These are phyloP conservation scores for Arothron firmamentum DNA, from an alignment of 2,113 vertebrate genomes.

Conservation along the genomic window DNA sequence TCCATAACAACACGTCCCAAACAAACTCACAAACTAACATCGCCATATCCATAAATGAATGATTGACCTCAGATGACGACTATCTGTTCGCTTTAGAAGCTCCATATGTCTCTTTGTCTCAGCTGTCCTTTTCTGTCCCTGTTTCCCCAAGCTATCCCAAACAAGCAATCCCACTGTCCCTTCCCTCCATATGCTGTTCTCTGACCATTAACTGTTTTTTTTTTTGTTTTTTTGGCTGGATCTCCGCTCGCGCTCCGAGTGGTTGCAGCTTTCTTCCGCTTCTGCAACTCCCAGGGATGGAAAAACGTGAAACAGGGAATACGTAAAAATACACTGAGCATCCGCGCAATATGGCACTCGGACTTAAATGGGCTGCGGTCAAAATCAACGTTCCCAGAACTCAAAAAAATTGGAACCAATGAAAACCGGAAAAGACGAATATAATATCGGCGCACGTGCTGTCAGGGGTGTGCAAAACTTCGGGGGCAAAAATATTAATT, in stretches of 20 bases:
- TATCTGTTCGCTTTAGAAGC: constrained; percentile 4
- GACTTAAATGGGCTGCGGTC: background rate
- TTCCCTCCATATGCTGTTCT: constrained; percentile 35
- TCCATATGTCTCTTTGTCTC: constrained; percentile 57
- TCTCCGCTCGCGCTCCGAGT: too few relatives aligned
- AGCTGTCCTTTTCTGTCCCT: constrained; percentile 44
- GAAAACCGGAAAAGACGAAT: background rate
- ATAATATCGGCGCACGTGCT: background rate
- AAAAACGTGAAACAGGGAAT: constrained; percentile 1
- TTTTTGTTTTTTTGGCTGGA: too few relatives aligned
- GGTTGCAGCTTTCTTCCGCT: background rate
- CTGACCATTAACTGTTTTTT: constrained; percentile 25
- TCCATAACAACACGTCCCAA: constrained; percentile 52
- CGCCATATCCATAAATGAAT: background rate
- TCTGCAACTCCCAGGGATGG: background rate
- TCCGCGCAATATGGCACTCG: background rate
- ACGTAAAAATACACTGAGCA: background rate
- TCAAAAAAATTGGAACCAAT: background rate
- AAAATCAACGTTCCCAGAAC: background rate
- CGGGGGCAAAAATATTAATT: too few relatives aligned
- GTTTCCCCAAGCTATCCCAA: constrained; percentile 24
- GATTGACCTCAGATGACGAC: background rate
- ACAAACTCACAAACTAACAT: constrained; percentile 18
- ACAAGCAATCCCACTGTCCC: constrained; percentile 42
- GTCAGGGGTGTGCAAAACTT: too few relatives aligned